Evolutionary conservation across 2,113 vertebrate genomes (phyloP).

Genomic region (Heterotilapia buettikoferi): DNA sequence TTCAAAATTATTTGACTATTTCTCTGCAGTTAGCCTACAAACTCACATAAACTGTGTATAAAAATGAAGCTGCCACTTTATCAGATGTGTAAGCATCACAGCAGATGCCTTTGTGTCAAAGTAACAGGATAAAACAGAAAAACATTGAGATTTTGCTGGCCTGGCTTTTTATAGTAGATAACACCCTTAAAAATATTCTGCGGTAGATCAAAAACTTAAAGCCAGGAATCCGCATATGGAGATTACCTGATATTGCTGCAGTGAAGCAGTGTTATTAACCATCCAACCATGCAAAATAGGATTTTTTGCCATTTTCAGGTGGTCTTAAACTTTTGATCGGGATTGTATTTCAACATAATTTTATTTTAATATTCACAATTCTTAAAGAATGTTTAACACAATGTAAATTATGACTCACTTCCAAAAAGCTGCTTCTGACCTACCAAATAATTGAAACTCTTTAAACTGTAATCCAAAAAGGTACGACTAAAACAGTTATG

Average conservation of each 20-base stretch:
- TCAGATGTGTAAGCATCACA: not conserved
- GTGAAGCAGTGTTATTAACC: not conserved
- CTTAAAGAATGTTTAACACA: rapidly evolving
- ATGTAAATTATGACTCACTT: not conserved
- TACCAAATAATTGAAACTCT: not conserved
- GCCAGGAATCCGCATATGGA: not conserved
- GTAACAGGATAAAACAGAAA: not conserved
- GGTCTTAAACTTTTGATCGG: not conserved
- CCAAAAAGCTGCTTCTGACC: not conserved
- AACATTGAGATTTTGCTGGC: not conserved
- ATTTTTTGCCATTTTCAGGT: not conserved
- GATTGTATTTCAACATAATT: not conserved
- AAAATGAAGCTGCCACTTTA: not conserved
- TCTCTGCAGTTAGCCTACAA: not conserved
- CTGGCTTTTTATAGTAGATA: not conserved
- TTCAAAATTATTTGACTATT: rapidly evolving
- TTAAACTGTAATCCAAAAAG: not conserved
- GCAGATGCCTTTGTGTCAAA: not conserved
- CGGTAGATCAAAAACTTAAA: not conserved
- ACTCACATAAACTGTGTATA: not conserved
- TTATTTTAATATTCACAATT: not conserved
- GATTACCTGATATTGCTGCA: not conserved
- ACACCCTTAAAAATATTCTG: not conserved
- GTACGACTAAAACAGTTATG: not conserved
- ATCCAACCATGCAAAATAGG: not conserved